A percentile compares a stretch with the other conserved stretches of the same genome.
Conservation (phyloP, 1,140 invertebrate genomes). For the Bombus balteatus region DNA sequence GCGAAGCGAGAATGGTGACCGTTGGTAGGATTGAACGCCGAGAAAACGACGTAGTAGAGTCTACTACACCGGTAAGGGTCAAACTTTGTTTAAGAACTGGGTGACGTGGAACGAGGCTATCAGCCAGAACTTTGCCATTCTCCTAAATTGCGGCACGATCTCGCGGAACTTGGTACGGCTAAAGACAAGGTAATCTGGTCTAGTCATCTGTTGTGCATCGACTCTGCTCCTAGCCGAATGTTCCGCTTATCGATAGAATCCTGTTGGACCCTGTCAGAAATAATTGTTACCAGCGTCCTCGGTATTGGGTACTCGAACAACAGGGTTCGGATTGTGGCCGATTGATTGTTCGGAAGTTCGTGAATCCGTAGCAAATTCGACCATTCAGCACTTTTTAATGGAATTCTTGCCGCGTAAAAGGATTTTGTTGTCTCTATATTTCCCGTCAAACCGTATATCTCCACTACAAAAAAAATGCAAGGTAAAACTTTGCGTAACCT, state of each 20-base stretch:
- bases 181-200: not conserved
- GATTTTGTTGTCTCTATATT: not conserved
- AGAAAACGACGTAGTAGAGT: not conserved
- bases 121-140: constrained; percentile 16
- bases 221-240: not conserved
- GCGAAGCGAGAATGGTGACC: not conserved
- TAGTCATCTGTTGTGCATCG: constrained; percentile 6
- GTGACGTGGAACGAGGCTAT: constrained; percentile 2
- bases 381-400: not conserved
- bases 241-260: not conserved
- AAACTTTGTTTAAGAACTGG: constrained; percentile 42
- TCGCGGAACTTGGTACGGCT: not conserved
- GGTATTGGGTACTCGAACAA: not conserved
- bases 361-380: not conserved
- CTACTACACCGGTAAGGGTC: not conserved
- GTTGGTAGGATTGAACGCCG: not conserved
- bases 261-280: not conserved
- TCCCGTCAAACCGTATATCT: not conserved
- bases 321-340: not conserved
- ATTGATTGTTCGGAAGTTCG: not conserved
- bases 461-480: not conserved
- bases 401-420: not conserved
- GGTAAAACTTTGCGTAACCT: constrained; percentile 2
- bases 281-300: not conserved
- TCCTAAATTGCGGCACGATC: constrained; percentile 20